phyloP scores from a whole-genome alignment of 2,797 vertebrate genomes.

The Caiman crocodilus region DNA sequence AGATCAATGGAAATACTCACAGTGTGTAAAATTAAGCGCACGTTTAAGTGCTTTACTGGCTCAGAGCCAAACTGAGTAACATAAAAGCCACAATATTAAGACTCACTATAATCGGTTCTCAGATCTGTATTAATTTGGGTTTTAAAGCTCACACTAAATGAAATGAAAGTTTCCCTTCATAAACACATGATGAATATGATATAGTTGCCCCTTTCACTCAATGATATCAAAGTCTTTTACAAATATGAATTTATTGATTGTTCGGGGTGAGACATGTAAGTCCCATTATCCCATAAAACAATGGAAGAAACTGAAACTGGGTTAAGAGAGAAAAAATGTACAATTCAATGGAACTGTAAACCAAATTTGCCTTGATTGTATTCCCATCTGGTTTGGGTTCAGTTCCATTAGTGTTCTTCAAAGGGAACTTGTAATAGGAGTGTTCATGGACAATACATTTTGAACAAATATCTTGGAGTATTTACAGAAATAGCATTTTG shows the following conservation, averaged over 20 bases:
- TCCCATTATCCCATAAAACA: conserved; percentile 52
- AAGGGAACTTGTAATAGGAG: conserved; percentile 29
- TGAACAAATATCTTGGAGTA: not conserved
- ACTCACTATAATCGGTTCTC: not conserved
- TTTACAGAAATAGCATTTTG: conserved; percentile 10
- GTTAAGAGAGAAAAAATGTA: conserved; percentile 1
- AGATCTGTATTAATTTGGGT: conserved; percentile 51
- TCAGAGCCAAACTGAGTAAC: not conserved
- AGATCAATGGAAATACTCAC: not conserved
- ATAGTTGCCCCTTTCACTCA: conserved; percentile 47
- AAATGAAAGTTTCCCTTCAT: conserved; percentile 26
- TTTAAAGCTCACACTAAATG: conserved; percentile 16
- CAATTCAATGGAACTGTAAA: conserved; percentile 60
- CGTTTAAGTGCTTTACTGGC: not conserved
- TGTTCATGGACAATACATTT: conserved; percentile 22
- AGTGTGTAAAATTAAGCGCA: not conserved
- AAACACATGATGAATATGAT: conserved; percentile 60
- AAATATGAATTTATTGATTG: conserved; percentile 75
- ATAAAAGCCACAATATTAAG: fast-evolving
- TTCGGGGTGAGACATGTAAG: conserved; percentile 30
- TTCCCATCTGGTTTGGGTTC: conserved; percentile 65
- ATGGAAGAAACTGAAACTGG: conserved; percentile 50
- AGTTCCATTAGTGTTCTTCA: conserved; percentile 60
- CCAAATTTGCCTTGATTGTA: conserved; percentile 64
- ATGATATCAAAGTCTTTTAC: conserved; percentile 67